These are phyloP conservation scores for Drosophila paulistorum DNA, from an alignment of 1,140 invertebrate species.

Conservation along the genomic window DNA sequence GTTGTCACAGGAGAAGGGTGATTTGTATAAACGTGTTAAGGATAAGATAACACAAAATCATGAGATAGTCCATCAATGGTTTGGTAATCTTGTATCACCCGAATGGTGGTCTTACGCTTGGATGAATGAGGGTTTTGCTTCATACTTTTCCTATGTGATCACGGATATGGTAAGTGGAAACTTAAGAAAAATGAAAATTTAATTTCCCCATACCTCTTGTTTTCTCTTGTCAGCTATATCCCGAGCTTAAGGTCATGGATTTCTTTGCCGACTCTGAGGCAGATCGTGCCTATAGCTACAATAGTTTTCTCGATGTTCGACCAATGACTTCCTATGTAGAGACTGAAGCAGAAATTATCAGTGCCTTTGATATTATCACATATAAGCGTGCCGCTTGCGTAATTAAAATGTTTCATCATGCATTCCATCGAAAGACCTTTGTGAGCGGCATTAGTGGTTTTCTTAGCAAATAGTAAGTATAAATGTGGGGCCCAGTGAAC, in stretches of 20 bases:
- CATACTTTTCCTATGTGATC: conserved; percentile 87
- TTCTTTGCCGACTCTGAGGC: conserved; percentile 87
- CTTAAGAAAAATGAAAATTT: conserved; percentile 84
- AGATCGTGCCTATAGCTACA: conserved; percentile 67
- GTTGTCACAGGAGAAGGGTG: conserved; percentile 16
- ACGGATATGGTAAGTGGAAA: conserved; percentile 75
- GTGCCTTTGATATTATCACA: conserved; percentile 91
- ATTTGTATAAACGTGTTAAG: conserved; percentile 39
- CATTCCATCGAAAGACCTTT: conserved; percentile 79
- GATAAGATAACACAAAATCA: conserved; percentile 84
- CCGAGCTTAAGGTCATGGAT: conserved; percentile 89
- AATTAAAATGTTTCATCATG: conserved; percentile 84
- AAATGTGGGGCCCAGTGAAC: conserved; percentile 29
- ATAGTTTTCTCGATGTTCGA: conserved; percentile 85
- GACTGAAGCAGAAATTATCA: conserved; percentile 88
- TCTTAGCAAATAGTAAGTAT: conserved; percentile 81
- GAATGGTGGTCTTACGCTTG: conserved; percentile 83
- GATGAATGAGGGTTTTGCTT: conserved; percentile 88
- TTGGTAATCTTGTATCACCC: conserved; percentile 88
- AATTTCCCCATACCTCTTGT: background rate
- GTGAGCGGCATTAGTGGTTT: conserved; percentile 72
- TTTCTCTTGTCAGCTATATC: conserved; percentile 83
- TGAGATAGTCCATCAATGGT: conserved; percentile 89
- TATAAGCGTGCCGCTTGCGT: conserved; percentile 86
- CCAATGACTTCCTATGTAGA: conserved; percentile 89